phyloP scores from a whole-genome alignment of 1,140 invertebrate genomes.

The Periplaneta americana region DNA sequence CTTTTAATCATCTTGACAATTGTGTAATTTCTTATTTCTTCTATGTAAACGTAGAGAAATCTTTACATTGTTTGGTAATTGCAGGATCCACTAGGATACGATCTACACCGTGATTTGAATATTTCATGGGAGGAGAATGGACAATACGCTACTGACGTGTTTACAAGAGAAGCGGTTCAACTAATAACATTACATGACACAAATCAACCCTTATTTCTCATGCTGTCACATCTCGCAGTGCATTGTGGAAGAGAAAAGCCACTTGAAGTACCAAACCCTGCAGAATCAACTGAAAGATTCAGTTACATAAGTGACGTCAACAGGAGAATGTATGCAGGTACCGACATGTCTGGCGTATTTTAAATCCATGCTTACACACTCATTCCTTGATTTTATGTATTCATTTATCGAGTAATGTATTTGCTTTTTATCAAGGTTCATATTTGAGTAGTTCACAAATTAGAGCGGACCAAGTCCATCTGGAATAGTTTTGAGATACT shows the following conservation, averaged over 20 bases:
- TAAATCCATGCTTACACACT: no score
- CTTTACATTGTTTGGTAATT: no score
- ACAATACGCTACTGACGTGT: slow-evolving; percentile 77
- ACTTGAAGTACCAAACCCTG: slow-evolving; percentile 46
- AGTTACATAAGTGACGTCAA: slow-evolving; percentile 47
- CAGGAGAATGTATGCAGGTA: slow-evolving; percentile 51
- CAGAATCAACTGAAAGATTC: slow-evolving; percentile 47
- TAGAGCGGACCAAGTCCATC: no score
- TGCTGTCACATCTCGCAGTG: slow-evolving; percentile 52
- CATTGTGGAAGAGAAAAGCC: slow-evolving; percentile 42
- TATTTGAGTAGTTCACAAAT: no score
- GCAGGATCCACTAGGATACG: slow-evolving; percentile 44
- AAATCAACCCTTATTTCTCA: slow-evolving; percentile 48
- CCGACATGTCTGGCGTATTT: no score
- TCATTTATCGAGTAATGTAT: no score
- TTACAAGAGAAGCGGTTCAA: slow-evolving; percentile 65
- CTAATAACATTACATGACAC: slow-evolving; percentile 47
- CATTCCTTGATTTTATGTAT: no score
- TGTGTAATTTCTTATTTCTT: no score
- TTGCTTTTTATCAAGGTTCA: no score
- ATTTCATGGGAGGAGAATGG: slow-evolving; percentile 71
- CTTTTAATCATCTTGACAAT: no score
- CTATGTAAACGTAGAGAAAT: no score
- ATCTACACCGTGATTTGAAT: slow-evolving; percentile 56
- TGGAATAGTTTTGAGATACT: no score